Evolutionary conservation across 2,888 invertebrate genomes (phyloP), one percentile per base, ranked within the genome.

Genomic region (Hypolimnas misippus): DNA sequence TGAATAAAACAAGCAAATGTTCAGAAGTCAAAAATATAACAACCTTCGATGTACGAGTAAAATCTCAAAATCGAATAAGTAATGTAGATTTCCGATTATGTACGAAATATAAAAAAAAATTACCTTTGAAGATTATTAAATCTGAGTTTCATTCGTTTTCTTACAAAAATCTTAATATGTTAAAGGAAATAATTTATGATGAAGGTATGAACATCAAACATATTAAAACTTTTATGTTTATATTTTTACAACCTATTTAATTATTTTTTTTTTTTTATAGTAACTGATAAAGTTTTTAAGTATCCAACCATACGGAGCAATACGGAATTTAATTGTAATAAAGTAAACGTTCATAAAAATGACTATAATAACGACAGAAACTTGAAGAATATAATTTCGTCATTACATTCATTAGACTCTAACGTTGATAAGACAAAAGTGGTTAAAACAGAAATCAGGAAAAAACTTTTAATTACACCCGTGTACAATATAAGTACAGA

Each of bases 1-100:
- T 76, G 14, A 72, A 61, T 29, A 81, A 77, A 68, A 33, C 72
- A 35, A 62, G 68, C 54, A 56, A 64, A 62, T 65, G 53, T 53
- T 62, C 53, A 12, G 65, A 57, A 61, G 4, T 38, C n/a, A 55
- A n/a, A 35, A 65, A 7, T 14, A 52, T 35, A 55, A 33, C 40
- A 57, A 21, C 38, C 3, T 19, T 6, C 1, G 19, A 35, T 35
- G n/a, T 12, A 12, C 4, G n/a, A 19, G 0, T 4, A 35, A 5
- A 25, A 29, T 29, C 14, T 14, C n/a, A 49, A 29, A 46, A 21
- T 6, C 12, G 10, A 12, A 25, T 14, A 29, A 7, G 21, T 16
- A 19, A 49, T 12, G 21, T 6, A 46, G 12, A 46, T 19, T 10
- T 21, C 10, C 5, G 8, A 12, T 46, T 46, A 12, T n/a, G 12